Evolutionary conservation across 2,888 invertebrate species (phyloP).

Genomic region (Scaptomyza flava): DNA sequence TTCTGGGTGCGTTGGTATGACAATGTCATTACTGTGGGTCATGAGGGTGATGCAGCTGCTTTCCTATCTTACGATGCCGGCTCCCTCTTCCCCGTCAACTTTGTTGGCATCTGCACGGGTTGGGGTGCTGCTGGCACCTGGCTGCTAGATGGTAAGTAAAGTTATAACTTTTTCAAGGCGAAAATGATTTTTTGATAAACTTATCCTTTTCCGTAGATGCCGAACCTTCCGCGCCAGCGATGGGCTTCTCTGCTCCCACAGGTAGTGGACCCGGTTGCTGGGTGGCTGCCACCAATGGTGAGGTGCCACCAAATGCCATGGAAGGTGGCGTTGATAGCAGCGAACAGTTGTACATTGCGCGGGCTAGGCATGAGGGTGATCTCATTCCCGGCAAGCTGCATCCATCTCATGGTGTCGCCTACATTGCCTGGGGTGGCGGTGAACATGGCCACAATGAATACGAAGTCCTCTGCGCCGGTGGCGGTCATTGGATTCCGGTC

Average conservation of each 20-base stretch:
- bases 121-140: conserved; percentile 94
- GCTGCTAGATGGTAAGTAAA: conserved; percentile 89
- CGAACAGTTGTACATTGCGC: conserved; percentile 87
- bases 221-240: conserved; percentile 54
- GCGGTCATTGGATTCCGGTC: conserved; percentile 88
- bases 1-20: conserved; percentile 94
- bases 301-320: conserved; percentile 90
- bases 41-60: conserved; percentile 89
- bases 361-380: conserved; percentile 90
- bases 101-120: conserved; percentile 93
- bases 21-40: conserved; percentile 89
- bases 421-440: conserved; percentile 91
- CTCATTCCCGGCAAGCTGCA: conserved; percentile 90
- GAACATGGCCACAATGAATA: conserved; percentile 89
- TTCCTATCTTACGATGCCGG: conserved; percentile 91
- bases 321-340: conserved; percentile 87
- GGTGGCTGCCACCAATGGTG: conserved; percentile 87
- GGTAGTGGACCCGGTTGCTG: conserved; percentile 85
- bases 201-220: conserved; percentile 54
- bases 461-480: conserved; percentile 88
- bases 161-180: background rate
- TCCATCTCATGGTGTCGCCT: conserved; percentile 89
- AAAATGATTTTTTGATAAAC: background rate
- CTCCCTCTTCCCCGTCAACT: conserved; percentile 89
- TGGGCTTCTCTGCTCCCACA: conserved; percentile 75